Evolutionary conservation across 2,888 invertebrate species (phyloP), one percentile per base, ranked within the genome.

Genomic region (Villa cingulata): DNA sequence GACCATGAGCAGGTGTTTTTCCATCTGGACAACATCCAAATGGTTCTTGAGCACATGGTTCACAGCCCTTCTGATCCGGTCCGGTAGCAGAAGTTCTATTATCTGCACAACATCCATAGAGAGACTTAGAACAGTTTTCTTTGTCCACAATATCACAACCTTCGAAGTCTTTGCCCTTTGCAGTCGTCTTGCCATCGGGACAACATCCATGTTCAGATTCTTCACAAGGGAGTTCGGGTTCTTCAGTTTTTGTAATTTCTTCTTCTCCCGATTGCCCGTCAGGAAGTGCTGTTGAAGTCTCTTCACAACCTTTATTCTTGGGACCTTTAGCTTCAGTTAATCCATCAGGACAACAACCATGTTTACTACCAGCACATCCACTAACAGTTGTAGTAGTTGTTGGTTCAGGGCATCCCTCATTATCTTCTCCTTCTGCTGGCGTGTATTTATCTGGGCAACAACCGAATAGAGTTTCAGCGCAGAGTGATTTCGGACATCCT

Each of bases 21-120:
- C 78, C 79, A 62, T 96, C 94, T 2, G 79, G 77, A 60, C 96
- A 96, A 63, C 96, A 96, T 5, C 95, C 94, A 63, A 79, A 84
- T 1, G 75, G 73, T 27, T 81, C 77, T 2, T 74, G 72, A 23
- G 76, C 73, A 63, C 89, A 89, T 1, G 76, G 70, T 53, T 77
- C 72, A 62, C 95, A 95, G 4, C 90, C 92, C 62, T 81, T 76
- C 54, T 74, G 72, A 47, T 80, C 72, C 7, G 77, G 74, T 14
- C 90, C 88, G 54, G 70, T 66, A 52, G 87, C 86, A 73, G 60
- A 38, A 0, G 76, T 79, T 29, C 70, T 68, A 16, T 77, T 77
- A 64, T 87, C 85, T 9, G 75, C 75, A 59, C 89, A 89, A 59
- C 90, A 90, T 15, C 90, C 90, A 57, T 76, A 80, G 41, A 75